Evolutionary conservation across 2,888 invertebrate species (phyloP).

Genomic region (Geotrupes spiniger): DNA sequence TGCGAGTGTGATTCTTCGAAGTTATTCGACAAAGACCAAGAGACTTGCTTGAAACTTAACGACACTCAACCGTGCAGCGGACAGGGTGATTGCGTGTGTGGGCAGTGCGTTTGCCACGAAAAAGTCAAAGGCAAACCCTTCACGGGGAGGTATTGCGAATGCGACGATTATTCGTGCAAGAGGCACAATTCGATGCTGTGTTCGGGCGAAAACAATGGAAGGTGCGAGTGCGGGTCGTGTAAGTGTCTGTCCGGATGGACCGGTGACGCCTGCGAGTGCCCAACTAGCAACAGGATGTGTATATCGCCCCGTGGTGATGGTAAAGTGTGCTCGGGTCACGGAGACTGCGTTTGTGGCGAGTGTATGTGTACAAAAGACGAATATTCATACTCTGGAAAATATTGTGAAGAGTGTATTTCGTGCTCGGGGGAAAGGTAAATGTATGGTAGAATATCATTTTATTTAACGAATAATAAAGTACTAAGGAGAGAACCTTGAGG

Average conservation of each 20-base stretch:
- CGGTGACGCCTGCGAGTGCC: conserved; percentile 63
- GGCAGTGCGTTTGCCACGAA: no score
- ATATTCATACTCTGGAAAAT: conserved; percentile 54
- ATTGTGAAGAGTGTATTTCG: conserved; percentile 71
- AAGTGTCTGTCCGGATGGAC: conserved; percentile 58
- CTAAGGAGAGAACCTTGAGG: no score
- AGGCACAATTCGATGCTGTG: conserved; percentile 51
- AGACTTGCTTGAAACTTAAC: conserved; percentile 13
- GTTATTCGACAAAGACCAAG: conserved; percentile 23
- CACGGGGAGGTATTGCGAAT: conserved; percentile 70
- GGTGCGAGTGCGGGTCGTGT: conserved; percentile 64
- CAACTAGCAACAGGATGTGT: conserved; percentile 53
- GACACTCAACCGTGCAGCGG: no score
- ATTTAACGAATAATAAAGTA: no score
- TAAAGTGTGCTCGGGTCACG: conserved; percentile 59
- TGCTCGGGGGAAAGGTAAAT: conserved; percentile 54
- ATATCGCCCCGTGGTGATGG: conserved; percentile 36
- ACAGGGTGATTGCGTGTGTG: no score
- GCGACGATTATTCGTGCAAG: conserved; percentile 72
- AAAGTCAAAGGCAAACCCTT: conserved; percentile 29
- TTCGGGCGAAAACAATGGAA: conserved; percentile 54
- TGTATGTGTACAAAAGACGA: conserved; percentile 54
- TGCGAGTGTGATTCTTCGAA: conserved; percentile 58
- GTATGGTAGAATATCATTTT: no score
- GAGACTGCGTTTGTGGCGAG: conserved; percentile 67